phyloP scores from a whole-genome alignment of 2,797 vertebrate species.

The Arctocebus calabarensis region DNA sequence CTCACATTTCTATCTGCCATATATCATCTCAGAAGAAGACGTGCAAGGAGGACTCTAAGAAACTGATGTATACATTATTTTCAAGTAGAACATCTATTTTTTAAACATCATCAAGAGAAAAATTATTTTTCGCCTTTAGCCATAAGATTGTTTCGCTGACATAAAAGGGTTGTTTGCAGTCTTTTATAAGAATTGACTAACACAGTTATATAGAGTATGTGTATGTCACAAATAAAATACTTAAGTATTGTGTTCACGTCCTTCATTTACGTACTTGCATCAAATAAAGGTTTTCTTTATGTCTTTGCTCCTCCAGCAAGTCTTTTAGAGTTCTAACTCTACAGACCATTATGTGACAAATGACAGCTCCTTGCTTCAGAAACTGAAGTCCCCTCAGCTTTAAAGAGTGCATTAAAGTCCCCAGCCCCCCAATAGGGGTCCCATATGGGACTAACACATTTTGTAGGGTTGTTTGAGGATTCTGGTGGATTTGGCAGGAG shows the following conservation, averaged over 20 bases:
- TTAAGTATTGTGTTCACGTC: not conserved
- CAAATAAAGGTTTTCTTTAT: not conserved
- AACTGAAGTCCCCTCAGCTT: not conserved
- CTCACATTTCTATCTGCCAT: not conserved
- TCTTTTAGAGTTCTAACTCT: not conserved
- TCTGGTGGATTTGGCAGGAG: not conserved
- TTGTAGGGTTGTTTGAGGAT: not conserved
- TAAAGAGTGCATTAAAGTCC: not conserved
- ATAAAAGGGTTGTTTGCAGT: not conserved
- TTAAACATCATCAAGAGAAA: slow-evolving; percentile 41
- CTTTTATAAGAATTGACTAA: not conserved
- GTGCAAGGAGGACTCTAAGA: not conserved
- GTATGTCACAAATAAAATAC: not conserved
- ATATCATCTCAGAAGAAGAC: slow-evolving; percentile 17
- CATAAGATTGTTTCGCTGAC: not conserved
- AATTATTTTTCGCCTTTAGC: not conserved
- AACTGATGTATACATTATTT: slow-evolving; percentile 33
- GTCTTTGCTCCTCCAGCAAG: not conserved
- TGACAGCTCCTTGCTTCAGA: not conserved
- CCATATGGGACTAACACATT: not conserved
- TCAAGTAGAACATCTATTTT: slow-evolving; percentile 16
- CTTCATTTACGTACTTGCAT: not conserved
- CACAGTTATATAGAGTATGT: not conserved
- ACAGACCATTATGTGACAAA: not conserved
- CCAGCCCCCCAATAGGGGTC: no score